Evolutionary conservation across 1,140 invertebrate genomes (phyloP).

Genomic region (Micrasema minimum): DNA sequence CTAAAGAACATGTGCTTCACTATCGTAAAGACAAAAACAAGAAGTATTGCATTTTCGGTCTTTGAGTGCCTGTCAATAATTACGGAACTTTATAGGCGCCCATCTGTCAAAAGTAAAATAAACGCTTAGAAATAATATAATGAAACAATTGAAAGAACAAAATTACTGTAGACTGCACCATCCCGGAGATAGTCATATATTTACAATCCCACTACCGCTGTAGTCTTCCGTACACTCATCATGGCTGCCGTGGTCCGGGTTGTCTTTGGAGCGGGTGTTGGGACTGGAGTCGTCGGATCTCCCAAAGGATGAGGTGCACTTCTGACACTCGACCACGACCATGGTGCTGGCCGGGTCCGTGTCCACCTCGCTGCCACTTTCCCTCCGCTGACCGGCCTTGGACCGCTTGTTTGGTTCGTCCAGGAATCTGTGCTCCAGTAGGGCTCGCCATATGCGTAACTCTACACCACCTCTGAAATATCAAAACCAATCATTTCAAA

Average conservation of each 20-base stretch:
- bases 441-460: conserved; percentile 67
- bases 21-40: too few species aligned
- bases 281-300: conserved; percentile 24
- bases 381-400: conserved; percentile 50
- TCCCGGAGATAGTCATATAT: conserved; percentile 63
- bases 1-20: too few species aligned
- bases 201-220: conserved; percentile 57
- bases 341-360: conserved; percentile 61
- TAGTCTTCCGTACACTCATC: conserved; percentile 55
- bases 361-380: conserved; percentile 63
- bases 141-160: too few species aligned
- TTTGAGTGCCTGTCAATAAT: too few species aligned
- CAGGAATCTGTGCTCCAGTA: conserved; percentile 63
- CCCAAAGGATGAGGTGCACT: conserved; percentile 30
- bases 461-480: conserved; percentile 63
- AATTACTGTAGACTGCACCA: conserved; percentile 65
- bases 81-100: too few species aligned
- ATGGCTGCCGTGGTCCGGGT: conserved; percentile 45
- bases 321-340: conserved; percentile 62
- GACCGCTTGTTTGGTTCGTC: conserved; percentile 40
- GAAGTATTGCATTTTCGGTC: too few species aligned
- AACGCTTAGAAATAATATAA: too few species aligned
- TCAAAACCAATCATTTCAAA: too few species aligned
- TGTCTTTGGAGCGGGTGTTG: background rate
- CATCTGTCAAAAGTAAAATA: too few species aligned